Base-by-base conservation (phyloP, 2,888 invertebrate genomes). In the Sacculina carcini region DNA sequence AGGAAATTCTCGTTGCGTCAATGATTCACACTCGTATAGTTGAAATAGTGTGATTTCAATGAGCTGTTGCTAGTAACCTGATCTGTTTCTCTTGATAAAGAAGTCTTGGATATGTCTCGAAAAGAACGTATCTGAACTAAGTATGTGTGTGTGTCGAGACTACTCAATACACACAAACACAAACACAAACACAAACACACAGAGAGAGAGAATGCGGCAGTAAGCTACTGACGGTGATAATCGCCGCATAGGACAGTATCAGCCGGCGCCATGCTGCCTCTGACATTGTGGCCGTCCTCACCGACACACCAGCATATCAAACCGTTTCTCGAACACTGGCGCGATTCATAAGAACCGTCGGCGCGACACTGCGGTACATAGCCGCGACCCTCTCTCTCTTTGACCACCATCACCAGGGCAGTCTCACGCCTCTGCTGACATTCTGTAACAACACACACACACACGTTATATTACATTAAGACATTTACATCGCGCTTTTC, bases 221-320 rank as follows among this genome's bases (percentile, higher is more conserved):
- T 44, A 21, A 44, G 19, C 5, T 21, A 14, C 55, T 52, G 48
- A 55, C 55, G 42, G n/a, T 29, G n/a, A 4, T 12, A 53, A 6
- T 58, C 59, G 32, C 72, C 67, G 61, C 85, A 85, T 52, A 74
- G 69, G 1, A 81, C 78, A 50, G 70, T 70, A 12, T 73, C 72
- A 0, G 80, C 73, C 0, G 81, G 76, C 1, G 81, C 83, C 79
- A 85, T 83, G 3, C 80, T 75, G 2, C 79, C 78, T 49, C 75
- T 73, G 29, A 79, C 70, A 62, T 84, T 84, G 61, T 78, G 73
- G 1, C 85, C 85, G n/a, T 74, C 69, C 0, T 66, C 63, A 62
- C 82, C 79, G 1, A 85, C 85, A 61, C 85, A 85, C 85, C 85
- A 85, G 63, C 85, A 85, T 56, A 85, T 82, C 26, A 83, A 65